Percentiles rank a stretch among this genome's conserved stretches.
phyloP scores from a whole-genome alignment of 1,140 invertebrate genomes.

The Zophobas morio region DNA sequence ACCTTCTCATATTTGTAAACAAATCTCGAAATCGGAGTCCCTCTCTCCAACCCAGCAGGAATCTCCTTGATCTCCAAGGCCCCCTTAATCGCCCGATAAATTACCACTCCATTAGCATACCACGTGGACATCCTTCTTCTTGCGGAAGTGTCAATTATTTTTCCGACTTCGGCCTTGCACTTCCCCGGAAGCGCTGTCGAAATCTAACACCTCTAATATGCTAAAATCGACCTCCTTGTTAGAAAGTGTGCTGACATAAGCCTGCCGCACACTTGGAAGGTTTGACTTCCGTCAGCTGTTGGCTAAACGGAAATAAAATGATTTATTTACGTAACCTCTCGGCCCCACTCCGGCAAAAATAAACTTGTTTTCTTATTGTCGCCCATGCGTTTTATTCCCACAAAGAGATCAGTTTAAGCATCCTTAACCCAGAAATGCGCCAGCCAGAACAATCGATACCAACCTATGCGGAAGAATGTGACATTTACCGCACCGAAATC shows the following conservation, averaged over 20 bases:
- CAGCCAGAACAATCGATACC: slow-evolving; percentile 31
- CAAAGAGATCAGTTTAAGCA: slow-evolving; percentile 11
- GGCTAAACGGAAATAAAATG: slow-evolving; percentile 9
- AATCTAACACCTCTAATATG: slow-evolving; percentile 17
- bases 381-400: neutral
- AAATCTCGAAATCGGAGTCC: too few species aligned
- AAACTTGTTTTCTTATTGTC: neutral
- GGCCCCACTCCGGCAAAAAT: neutral
- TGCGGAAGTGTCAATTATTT: neutral
- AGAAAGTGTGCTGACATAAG: slow-evolving; percentile 26
- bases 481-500: slow-evolving; percentile 4
- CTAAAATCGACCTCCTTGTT: slow-evolving; percentile 17
- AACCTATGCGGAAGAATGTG: slow-evolving; percentile 42
- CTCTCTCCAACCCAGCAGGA: too few species aligned
- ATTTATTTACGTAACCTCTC: slow-evolving; percentile 26
- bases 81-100: too few species aligned
- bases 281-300: slow-evolving; percentile 21
- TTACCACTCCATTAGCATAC: too few species aligned
- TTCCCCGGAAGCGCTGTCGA: neutral
- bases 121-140: too few species aligned
- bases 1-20: too few species aligned
- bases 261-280: slow-evolving; percentile 14
- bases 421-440: slow-evolving; percentile 33
- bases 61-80: too few species aligned
- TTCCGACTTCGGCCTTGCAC: slow-evolving; percentile 8